phyloP scores from a whole-genome alignment of 30 jellyfish, hydroid and myxozoan genomes.

The Aurelia sp. region DNA sequence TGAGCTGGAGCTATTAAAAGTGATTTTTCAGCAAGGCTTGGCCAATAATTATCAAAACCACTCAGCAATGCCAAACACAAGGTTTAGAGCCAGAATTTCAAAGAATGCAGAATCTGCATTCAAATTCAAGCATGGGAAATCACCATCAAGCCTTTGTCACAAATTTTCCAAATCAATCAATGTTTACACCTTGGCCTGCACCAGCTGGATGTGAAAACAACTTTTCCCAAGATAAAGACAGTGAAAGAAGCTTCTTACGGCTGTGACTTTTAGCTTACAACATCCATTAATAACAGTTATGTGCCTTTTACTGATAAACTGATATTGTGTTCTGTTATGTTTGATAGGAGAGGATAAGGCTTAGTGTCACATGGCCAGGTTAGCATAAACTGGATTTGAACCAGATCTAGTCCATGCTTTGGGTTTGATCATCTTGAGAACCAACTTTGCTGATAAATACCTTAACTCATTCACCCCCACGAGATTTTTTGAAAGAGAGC shows the following conservation, averaged over 20 bases:
- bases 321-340: slow-evolving; percentile 36
- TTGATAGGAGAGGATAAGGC: slow-evolving; percentile 59
- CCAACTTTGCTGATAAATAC: too few relatives aligned
- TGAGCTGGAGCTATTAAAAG: slow-evolving; percentile 31
- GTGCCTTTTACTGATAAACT: neutral
- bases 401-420: neutral
- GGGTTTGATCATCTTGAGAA: neutral
- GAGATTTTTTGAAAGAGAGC: too few relatives aligned
- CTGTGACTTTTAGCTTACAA: slow-evolving; percentile 1
- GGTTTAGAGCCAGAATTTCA: slow-evolving; percentile 31
- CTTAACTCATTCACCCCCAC: too few relatives aligned
- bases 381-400: slow-evolving; percentile 20
- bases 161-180: slow-evolving; percentile 20
- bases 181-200: slow-evolving; percentile 37
- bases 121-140: slow-evolving; percentile 18
- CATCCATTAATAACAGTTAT: neutral
- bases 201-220: slow-evolving; percentile 50
- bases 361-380: slow-evolving; percentile 21
- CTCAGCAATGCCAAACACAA: slow-evolving; percentile 31
- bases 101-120: slow-evolving; percentile 47
- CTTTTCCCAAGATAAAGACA: slow-evolving; percentile 32
- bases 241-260: slow-evolving; percentile 32
- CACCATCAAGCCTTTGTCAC: slow-evolving; percentile 44
- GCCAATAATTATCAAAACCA: slow-evolving; percentile 27
- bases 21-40: slow-evolving; percentile 37